Conservation (phyloP, 2,888 invertebrate genomes). For the Eucera pruinosa region DNA sequence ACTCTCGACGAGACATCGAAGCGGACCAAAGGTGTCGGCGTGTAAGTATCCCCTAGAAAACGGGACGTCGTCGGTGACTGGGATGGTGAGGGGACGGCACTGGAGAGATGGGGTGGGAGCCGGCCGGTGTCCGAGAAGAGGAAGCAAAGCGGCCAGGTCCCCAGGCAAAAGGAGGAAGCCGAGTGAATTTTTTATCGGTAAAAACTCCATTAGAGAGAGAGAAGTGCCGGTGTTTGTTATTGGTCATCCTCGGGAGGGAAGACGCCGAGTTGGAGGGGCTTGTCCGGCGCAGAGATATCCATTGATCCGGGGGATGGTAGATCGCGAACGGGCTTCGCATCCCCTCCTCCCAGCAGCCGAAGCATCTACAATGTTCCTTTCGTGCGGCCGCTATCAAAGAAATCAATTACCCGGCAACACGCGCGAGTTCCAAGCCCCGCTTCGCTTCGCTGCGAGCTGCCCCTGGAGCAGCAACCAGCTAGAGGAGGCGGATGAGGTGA, state of each 20-base stretch:
- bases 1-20: constrained; percentile 50
- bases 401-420: constrained; percentile 79
- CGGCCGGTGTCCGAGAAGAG: constrained; percentile 62
- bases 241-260: constrained; percentile 81
- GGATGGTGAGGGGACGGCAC: constrained; percentile 3
- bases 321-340: constrained; percentile 66
- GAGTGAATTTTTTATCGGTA: constrained; percentile 84
- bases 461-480: constrained; percentile 33
- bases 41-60: constrained; percentile 56
- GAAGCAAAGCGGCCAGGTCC: constrained; percentile 54
- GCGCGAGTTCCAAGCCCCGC: constrained; percentile 65
- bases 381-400: constrained; percentile 77
- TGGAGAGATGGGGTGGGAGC: constrained; percentile 41
- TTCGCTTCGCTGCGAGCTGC: constrained; percentile 42
- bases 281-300: constrained; percentile 80
- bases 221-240: constrained; percentile 82
- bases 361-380: constrained; percentile 77
- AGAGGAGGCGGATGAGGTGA: constrained; percentile 28
- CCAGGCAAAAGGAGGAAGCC: constrained; percentile 74
- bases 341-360: constrained; percentile 68
- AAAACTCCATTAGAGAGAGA: constrained; percentile 84
- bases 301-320: constrained; percentile 79
- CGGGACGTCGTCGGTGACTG: constrained; percentile 29
- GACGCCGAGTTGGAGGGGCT: constrained; percentile 70
- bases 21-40: constrained; percentile 59